Conservation (phyloP, 1,140 invertebrate genomes). For the Lethocerus indicus region DNA sequence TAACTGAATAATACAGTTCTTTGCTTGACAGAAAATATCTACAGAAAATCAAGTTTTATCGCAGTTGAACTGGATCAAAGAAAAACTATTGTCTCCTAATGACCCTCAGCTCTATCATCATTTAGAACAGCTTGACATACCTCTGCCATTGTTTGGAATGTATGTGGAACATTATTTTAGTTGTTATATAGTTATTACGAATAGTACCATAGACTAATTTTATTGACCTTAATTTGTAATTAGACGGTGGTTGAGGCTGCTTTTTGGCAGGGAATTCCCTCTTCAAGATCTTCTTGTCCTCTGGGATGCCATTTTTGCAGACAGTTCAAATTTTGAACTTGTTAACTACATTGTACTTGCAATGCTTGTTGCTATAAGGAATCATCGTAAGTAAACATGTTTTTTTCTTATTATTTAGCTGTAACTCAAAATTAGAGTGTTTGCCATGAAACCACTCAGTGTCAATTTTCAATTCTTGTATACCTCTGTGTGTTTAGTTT, state of each 20-base stretch:
- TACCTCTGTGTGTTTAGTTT: neutral
- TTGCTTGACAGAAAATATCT: slow-evolving; percentile 8
- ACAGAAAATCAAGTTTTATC: slow-evolving; percentile 31
- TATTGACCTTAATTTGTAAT: slow-evolving; percentile 14
- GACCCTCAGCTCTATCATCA: slow-evolving; percentile 48
- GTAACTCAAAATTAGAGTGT: too few relatives aligned
- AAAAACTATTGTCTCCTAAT: slow-evolving; percentile 41
- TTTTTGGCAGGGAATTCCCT: slow-evolving; percentile 66
- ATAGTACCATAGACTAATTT: neutral
- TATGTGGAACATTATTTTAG: slow-evolving; percentile 25
- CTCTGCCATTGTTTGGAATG: slow-evolving; percentile 67
- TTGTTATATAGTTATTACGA: neutral
- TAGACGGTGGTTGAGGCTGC: slow-evolving; percentile 60
- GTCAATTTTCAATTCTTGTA: neutral
- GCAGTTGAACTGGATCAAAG: slow-evolving; percentile 43
- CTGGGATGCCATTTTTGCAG: slow-evolving; percentile 67
- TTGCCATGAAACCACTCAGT: neutral
- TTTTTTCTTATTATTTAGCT: neutral
- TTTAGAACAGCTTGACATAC: slow-evolving; percentile 49
- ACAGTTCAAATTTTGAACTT: slow-evolving; percentile 44
- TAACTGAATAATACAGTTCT: neutral
- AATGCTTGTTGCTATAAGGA: slow-evolving; percentile 53
- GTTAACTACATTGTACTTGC: slow-evolving; percentile 60
- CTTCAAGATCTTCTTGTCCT: slow-evolving; percentile 51
- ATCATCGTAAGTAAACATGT: slow-evolving; percentile 35